These are phyloP conservation scores for Poecilia wingei DNA, from an alignment of 2,797 vertebrate genomes.

Conservation along the genomic window DNA sequence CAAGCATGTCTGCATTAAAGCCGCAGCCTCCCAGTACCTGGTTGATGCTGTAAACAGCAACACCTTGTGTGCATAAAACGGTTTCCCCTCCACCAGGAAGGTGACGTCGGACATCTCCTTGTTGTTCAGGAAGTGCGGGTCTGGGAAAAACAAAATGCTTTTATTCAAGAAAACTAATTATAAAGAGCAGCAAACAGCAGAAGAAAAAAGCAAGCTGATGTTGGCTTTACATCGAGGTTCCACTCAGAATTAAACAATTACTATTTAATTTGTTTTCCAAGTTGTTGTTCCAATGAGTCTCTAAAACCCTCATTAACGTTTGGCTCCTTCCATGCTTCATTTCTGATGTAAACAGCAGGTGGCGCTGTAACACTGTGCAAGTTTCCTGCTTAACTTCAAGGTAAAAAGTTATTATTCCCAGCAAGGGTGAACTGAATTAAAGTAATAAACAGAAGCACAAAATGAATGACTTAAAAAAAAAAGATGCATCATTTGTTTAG, in stretches of 20 bases:
- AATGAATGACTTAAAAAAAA: background rate
- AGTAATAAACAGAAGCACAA: background rate
- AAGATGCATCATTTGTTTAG: background rate
- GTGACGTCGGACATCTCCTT: conserved; percentile 87
- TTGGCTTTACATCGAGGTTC: conserved; percentile 18
- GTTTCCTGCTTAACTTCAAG: background rate
- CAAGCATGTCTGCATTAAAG: background rate
- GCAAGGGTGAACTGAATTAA: background rate
- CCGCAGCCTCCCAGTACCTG: conserved; percentile 59
- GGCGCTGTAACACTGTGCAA: conserved; percentile 15
- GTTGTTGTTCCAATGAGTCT: background rate
- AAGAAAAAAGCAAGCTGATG: conserved; percentile 25
- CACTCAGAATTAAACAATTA: conserved; percentile 5
- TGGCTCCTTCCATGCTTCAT: background rate
- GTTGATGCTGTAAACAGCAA: conserved; percentile 83
- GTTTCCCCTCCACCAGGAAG: conserved; percentile 86
- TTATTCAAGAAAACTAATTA: conserved; percentile 1
- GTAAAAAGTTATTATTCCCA: background rate
- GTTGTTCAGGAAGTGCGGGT: conserved; percentile 85
- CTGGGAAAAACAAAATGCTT: conserved; percentile 54
- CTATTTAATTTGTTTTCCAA: background rate
- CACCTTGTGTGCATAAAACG: conserved; percentile 86
- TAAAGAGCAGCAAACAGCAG: conserved; percentile 15
- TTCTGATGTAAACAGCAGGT: conserved; percentile 23
- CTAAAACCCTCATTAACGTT: background rate